These are phyloP conservation scores for Gymnocheta viridis DNA, from an alignment of 2,888 invertebrate genomes.

Conservation along the genomic window DNA sequence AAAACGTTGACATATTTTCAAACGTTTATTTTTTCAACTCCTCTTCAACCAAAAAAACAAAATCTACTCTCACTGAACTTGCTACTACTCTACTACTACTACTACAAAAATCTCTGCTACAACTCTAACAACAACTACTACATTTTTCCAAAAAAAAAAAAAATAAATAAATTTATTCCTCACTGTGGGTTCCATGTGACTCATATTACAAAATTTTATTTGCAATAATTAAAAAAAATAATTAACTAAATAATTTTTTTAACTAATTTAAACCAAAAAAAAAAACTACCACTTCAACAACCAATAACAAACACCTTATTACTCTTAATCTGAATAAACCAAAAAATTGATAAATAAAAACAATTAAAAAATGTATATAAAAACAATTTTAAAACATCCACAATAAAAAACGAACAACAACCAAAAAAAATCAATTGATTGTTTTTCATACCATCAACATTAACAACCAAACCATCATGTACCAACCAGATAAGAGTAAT, in stretches of 20 bases:
- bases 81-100: slow-evolving; percentile 49
- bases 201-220: slow-evolving; percentile 1
- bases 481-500: slow-evolving; percentile 90
- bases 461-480: slow-evolving; percentile 72
- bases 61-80: slow-evolving; percentile 51
- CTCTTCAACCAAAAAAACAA: slow-evolving; percentile 11
- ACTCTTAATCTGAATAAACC: slow-evolving; percentile 29
- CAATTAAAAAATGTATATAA: slow-evolving; percentile 10
- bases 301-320: slow-evolving; percentile 57
- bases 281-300: slow-evolving; percentile 74
- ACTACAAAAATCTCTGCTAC: slow-evolving; percentile 40
- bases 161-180: slow-evolving; percentile 5
- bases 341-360: slow-evolving; percentile 18
- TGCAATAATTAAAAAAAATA: slow-evolving; percentile 5
- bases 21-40: slow-evolving; percentile 25
- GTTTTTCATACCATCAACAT: slow-evolving; percentile 56
- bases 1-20: slow-evolving; percentile 35
- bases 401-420: slow-evolving; percentile 55
- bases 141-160: slow-evolving; percentile 7
- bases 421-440: slow-evolving; percentile 53
- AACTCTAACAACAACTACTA: slow-evolving; percentile 61
- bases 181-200: slow-evolving; percentile 12
- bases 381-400: slow-evolving; percentile 31
- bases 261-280: slow-evolving; percentile 41
- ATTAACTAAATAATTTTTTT: slow-evolving; percentile 26